These are phyloP conservation scores for Ceraclea dissimilis DNA, from an alignment of 2,888 invertebrate species.

Conservation along the genomic window DNA sequence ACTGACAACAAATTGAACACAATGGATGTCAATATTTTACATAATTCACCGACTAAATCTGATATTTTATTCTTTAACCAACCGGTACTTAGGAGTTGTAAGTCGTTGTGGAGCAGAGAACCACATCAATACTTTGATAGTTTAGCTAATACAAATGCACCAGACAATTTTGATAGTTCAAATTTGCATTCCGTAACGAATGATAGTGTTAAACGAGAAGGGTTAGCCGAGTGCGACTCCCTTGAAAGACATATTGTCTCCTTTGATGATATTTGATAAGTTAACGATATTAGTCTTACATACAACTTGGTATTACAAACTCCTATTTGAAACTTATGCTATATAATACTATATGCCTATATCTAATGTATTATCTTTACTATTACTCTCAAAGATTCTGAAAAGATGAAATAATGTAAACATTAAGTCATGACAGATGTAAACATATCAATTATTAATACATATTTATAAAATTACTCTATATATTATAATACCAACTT, in stretches of 20 bases:
- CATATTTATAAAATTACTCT: too few relatives aligned
- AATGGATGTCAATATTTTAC: slow-evolving; percentile 22
- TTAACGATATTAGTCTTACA: too few relatives aligned
- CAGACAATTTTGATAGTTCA: slow-evolving; percentile 31
- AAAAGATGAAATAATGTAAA: too few relatives aligned
- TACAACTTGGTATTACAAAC: too few relatives aligned
- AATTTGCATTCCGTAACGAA: slow-evolving; percentile 27
- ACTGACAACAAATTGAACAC: slow-evolving; percentile 28
- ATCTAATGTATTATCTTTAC: too few relatives aligned
- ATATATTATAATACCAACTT: too few relatives aligned
- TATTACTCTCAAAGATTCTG: too few relatives aligned
- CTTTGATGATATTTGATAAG: slow-evolving; percentile 14
- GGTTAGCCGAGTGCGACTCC: slow-evolving; percentile 51
- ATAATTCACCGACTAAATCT: slow-evolving; percentile 42
- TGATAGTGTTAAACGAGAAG: slow-evolving; percentile 36
- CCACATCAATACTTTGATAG: slow-evolving; percentile 59
- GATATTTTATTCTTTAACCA: slow-evolving; percentile 30
- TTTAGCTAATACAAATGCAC: slow-evolving; percentile 47
- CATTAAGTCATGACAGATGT: too few relatives aligned
- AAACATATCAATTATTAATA: too few relatives aligned
- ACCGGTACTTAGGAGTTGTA: slow-evolving; percentile 30
- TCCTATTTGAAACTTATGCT: too few relatives aligned
- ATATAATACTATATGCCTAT: too few relatives aligned
- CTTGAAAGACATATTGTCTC: slow-evolving; percentile 37
- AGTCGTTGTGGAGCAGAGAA: slow-evolving; percentile 49